phyloP scores from a whole-genome alignment of 2,888 invertebrate genomes.

The Drosophila glabriapex region DNA sequence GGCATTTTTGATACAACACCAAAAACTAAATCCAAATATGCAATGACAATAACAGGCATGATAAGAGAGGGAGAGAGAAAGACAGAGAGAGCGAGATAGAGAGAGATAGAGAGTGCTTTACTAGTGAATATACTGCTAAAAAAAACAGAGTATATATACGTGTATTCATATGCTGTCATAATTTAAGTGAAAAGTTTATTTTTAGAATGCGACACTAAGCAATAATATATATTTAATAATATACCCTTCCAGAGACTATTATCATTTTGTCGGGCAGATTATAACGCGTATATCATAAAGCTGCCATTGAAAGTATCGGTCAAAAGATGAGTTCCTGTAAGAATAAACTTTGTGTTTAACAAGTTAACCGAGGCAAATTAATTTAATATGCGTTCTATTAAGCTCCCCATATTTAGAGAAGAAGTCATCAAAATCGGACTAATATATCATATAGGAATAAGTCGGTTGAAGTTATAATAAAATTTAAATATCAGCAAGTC shows the following conservation, averaged over 20 bases:
- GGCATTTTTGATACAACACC: constrained; percentile 61
- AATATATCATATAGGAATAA: neutral
- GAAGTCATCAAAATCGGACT: neutral
- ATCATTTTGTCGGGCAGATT: neutral
- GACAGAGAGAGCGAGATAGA: neutral
- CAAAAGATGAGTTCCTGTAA: neutral
- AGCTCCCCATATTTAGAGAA: neutral
- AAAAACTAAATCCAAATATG: constrained; percentile 47
- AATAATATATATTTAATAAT: neutral
- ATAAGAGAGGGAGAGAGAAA: neutral
- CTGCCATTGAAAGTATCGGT: neutral
- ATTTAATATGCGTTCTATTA: neutral
- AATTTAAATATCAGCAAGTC: neutral
- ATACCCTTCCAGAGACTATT: neutral
- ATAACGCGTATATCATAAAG: neutral
- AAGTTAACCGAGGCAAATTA: neutral
- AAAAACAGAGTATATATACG: neutral
- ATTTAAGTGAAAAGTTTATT: neutral
- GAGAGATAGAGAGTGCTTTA: neutral
- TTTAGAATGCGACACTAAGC: neutral
- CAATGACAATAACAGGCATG: constrained; percentile 3
- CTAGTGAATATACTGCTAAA: constrained; percentile 1
- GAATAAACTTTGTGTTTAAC: neutral
- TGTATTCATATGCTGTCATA: neutral
- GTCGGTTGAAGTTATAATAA: neutral